Conservation (phyloP, 2,888 invertebrate genomes). For the Meandrusa payeni region DNA sequence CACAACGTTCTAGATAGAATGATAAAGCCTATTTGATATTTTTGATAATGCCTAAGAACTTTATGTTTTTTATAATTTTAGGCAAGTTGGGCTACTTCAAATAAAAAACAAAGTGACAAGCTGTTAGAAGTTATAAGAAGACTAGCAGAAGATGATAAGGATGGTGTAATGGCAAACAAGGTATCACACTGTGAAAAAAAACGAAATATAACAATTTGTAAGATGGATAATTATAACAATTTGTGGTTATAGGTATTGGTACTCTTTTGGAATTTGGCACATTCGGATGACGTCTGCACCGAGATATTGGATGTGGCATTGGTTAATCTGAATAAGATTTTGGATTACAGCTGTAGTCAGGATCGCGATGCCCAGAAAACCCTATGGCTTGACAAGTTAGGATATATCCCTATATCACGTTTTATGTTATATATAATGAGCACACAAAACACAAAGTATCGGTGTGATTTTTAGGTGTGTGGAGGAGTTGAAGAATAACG, state of each 20-base stretch:
- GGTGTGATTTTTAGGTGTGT: conserved; percentile 82
- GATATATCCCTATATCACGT: too few relatives aligned
- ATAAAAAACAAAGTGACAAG: conserved; percentile 97
- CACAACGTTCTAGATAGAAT: too few relatives aligned
- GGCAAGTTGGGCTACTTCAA: conserved; percentile 97
- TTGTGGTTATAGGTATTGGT: conserved; percentile 85
- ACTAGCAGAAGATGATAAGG: conserved; percentile 98
- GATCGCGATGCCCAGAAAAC: conserved; percentile 98
- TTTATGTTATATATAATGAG: too few relatives aligned
- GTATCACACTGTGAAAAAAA: too few relatives aligned
- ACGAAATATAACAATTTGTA: too few relatives aligned
- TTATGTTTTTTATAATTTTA: too few relatives aligned
- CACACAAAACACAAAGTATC: too few relatives aligned
- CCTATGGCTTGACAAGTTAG: conserved; percentile 93
- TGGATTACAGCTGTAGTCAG: conserved; percentile 98
- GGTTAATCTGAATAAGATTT: conserved; percentile 96
- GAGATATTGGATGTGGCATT: conserved; percentile 99
- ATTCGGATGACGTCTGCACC: conserved; percentile 96
- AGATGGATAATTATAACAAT: too few relatives aligned
- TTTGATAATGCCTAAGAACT: too few relatives aligned
- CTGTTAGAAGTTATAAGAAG: conserved; percentile 96
- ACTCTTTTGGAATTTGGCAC: conserved; percentile 97
- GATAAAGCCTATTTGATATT: too few relatives aligned
- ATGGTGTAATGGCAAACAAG: conserved; percentile 99
- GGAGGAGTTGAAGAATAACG: conserved; percentile 93